Conservation (phyloP, 2,113 vertebrate genomes). For the Arothron firmamentum region DNA sequence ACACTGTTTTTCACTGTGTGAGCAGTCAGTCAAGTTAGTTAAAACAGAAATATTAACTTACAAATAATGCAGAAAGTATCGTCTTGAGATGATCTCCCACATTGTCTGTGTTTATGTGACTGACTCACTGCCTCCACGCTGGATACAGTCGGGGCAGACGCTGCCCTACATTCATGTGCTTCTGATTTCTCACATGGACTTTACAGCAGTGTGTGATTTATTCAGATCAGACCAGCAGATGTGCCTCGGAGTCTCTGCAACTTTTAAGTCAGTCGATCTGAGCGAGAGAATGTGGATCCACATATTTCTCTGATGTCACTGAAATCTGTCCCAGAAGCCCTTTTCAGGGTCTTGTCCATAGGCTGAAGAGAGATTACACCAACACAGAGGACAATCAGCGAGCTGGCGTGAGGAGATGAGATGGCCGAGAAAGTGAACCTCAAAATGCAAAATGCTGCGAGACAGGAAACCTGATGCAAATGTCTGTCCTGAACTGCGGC, state of each 20-base stretch:
- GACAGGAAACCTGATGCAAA: too few species aligned
- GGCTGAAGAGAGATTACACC: too few species aligned
- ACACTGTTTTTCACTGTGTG: background rate
- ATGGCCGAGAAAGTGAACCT: too few species aligned
- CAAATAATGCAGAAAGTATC: slow-evolving; percentile 9
- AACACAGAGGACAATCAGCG: too few species aligned
- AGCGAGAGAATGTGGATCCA: background rate
- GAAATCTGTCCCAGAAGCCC: background rate
- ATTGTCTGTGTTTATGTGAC: background rate
- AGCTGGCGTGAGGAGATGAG: too few species aligned
- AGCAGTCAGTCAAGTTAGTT: background rate
- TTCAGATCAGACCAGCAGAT: too few species aligned
- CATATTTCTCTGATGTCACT: background rate
- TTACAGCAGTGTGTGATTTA: too few species aligned
- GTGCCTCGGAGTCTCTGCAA: too few species aligned
- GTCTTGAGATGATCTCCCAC: slow-evolving; percentile 26
- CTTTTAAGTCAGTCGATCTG: too few species aligned
- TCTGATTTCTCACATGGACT: slow-evolving; percentile 9
- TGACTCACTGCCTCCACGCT: slow-evolving; percentile 23
- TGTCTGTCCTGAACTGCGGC: too few species aligned
- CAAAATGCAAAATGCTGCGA: too few species aligned
- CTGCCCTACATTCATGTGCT: slow-evolving; percentile 1
- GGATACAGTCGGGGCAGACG: slow-evolving; percentile 3
- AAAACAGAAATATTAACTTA: slow-evolving; percentile 14
- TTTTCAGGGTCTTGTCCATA: too few species aligned